These are phyloP conservation scores for Tortrix viridana DNA, from an alignment of 2,888 invertebrate species.

Conservation along the genomic window DNA sequence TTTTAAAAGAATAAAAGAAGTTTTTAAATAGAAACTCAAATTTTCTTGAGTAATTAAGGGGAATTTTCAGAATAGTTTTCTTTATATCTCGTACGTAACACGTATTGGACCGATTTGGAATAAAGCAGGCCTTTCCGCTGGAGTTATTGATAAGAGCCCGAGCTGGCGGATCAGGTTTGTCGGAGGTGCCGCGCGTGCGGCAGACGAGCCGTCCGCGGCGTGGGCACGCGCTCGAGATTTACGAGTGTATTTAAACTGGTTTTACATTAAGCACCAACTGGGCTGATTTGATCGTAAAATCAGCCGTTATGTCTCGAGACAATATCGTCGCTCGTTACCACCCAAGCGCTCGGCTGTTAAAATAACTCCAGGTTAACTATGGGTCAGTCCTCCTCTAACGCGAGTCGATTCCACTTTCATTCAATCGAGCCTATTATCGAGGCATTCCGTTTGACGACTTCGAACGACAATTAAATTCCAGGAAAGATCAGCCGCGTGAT, in stretches of 20 bases:
- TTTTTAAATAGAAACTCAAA: too few relatives aligned
- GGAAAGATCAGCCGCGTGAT: conserved; percentile 40
- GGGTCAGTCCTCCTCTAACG: conserved; percentile 58
- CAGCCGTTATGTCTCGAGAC: conserved; percentile 74
- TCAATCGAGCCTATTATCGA: conserved; percentile 41
- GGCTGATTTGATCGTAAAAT: conserved; percentile 79
- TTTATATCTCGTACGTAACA: too few relatives aligned
- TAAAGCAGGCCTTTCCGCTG: neutral
- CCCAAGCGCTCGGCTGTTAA: conserved; percentile 70
- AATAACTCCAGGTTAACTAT: conserved; percentile 73
- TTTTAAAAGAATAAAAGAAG: too few relatives aligned
- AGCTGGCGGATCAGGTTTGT: conserved; percentile 33
- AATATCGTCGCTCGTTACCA: conserved; percentile 75
- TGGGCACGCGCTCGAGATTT: conserved; percentile 78
- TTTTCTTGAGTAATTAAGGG: too few relatives aligned
- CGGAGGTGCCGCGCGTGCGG: conserved; percentile 42
- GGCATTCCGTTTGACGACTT: conserved; percentile 37
- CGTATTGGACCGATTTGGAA: too few relatives aligned
- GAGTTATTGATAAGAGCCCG: conserved; percentile 17
- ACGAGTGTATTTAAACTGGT: conserved; percentile 82
- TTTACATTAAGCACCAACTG: conserved; percentile 78
- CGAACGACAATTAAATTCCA: conserved; percentile 37
- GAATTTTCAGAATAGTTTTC: too few relatives aligned
- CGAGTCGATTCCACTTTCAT: conserved; percentile 45
- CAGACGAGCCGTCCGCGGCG: conserved; percentile 62